These are phyloP conservation scores for Clytia hemisphaerica DNA, from an alignment of 30 jellyfish, hydroid and myxozoan species.

Conservation along the genomic window DNA sequence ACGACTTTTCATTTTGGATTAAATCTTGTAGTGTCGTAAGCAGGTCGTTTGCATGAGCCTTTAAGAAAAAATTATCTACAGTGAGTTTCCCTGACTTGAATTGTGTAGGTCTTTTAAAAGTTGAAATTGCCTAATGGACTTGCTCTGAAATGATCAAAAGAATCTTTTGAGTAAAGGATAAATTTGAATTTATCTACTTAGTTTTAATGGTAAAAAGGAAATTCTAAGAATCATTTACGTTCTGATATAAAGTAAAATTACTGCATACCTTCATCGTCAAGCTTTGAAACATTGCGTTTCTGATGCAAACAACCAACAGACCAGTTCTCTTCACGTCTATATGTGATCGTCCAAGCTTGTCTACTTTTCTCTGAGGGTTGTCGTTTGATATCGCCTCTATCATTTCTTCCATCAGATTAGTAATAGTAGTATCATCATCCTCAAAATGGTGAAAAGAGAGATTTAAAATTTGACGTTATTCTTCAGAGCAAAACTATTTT, in stretches of 20 bases:
- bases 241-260: not conserved
- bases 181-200: too few species aligned
- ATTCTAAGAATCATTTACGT: too few species aligned
- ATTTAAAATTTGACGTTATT: not conserved
- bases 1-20: too few species aligned
- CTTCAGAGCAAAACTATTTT: too few species aligned
- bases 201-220: too few species aligned
- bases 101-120: too few species aligned
- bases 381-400: not conserved
- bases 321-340: not conserved
- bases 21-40: not conserved
- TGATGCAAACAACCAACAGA: not conserved
- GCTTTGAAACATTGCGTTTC: not conserved
- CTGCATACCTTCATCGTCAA: not conserved
- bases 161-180: too few species aligned
- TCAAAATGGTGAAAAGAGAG: too few species aligned
- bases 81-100: too few species aligned
- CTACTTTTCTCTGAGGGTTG: not conserved
- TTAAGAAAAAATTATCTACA: too few species aligned
- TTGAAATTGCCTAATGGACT: too few species aligned
- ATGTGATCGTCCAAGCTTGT: not conserved
- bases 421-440: not conserved
- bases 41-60: conserved; percentile 6
- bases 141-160: too few species aligned
- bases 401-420: not conserved